phyloP scores from a whole-genome alignment of 2,888 invertebrate species.

The Patella caerulea region DNA sequence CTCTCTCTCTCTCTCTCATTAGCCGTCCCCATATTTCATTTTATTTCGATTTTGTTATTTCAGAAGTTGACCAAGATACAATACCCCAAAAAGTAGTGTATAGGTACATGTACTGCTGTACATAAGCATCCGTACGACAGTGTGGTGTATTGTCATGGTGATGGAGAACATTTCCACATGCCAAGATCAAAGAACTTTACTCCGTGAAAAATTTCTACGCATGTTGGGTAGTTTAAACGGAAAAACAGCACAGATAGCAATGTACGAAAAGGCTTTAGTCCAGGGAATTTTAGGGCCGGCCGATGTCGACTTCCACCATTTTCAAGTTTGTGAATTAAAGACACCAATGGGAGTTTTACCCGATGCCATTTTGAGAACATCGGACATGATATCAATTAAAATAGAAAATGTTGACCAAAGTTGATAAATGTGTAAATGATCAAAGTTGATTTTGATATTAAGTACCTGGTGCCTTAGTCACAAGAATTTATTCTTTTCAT shows the following conservation, averaged over 20 bases:
- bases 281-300: conserved; percentile 50
- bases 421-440: neutral
- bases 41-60: no score
- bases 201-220: conserved; percentile 64
- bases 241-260: conserved; percentile 46
- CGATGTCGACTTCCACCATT: conserved; percentile 56
- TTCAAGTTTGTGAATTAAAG: conserved; percentile 54
- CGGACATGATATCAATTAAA: conserved; percentile 51
- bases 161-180: conserved; percentile 23
- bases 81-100: no score
- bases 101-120: no score
- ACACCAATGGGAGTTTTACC: conserved; percentile 66
- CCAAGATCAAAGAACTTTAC: conserved; percentile 59
- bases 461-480: neutral
- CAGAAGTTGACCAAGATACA: no score
- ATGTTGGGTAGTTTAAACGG: conserved; percentile 55
- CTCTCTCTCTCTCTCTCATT: no score
- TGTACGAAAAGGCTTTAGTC: conserved; percentile 59
- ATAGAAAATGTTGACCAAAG: conserved; percentile 11
- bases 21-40: no score
- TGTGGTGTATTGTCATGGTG: no score
- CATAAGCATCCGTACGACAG: no score
- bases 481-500: no score
- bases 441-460: neutral
- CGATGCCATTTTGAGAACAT: conserved; percentile 58